Conservation (phyloP, 2,888 invertebrate genomes). For the Ochropleura plecta region DNA sequence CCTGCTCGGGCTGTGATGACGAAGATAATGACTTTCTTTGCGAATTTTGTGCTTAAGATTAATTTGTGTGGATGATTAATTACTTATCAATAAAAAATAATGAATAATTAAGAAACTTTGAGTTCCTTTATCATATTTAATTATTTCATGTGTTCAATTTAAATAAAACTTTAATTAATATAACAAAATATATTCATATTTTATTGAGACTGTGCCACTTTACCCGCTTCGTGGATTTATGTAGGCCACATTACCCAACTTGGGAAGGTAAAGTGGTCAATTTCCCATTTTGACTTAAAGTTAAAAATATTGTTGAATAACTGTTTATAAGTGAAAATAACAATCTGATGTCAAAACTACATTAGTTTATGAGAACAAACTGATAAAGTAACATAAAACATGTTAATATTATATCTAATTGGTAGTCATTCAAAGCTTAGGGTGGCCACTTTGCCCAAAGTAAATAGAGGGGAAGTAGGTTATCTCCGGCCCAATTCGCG, state of each 20-base stretch:
- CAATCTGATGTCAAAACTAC: slow-evolving; percentile 15
- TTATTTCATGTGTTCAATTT: slow-evolving; percentile 19
- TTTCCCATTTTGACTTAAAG: slow-evolving; percentile 11
- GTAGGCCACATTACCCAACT: slow-evolving; percentile 9
- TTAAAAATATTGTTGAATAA: slow-evolving; percentile 7
- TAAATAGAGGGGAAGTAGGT: too few relatives aligned
- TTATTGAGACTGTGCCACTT: slow-evolving; percentile 29
- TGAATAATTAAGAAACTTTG: slow-evolving; percentile 17
- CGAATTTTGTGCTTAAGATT: slow-evolving; percentile 21
- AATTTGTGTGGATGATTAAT: slow-evolving; percentile 13
- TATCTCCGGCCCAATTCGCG: too few relatives aligned
- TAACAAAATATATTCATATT: slow-evolving; percentile 23
- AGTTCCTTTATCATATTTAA: slow-evolving; percentile 11
- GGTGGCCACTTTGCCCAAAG: slow-evolving; percentile 22
- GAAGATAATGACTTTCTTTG: slow-evolving; percentile 19
- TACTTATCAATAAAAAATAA: slow-evolving; percentile 2
- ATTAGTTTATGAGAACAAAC: slow-evolving; percentile 2
- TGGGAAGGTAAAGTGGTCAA: slow-evolving; percentile 6
- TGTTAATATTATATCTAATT: slow-evolving; percentile 14
- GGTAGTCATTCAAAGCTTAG: slow-evolving; percentile 23
- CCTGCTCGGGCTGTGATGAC: slow-evolving; percentile 32
- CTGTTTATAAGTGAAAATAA: slow-evolving; percentile 11
- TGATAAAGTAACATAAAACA: slow-evolving; percentile 10
- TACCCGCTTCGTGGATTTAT: slow-evolving; percentile 19
- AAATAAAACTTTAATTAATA: slow-evolving; percentile 20